Percentiles rank a stretch among this genome's conserved stretches.
These are phyloP conservation scores for Coturnix japonica DNA, from an alignment of 2,113 vertebrate species.

Conservation along the genomic window DNA sequence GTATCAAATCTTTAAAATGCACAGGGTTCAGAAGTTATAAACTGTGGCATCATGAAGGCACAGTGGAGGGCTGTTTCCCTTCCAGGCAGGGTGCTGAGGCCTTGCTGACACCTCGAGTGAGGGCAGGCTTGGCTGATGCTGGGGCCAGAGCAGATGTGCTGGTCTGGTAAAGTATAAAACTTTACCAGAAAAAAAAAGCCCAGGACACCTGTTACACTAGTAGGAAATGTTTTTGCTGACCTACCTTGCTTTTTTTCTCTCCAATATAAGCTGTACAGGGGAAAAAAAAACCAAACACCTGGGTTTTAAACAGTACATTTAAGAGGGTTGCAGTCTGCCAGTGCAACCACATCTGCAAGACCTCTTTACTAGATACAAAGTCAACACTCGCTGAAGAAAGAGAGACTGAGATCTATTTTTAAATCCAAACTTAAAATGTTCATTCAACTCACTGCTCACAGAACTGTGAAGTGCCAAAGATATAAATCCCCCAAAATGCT, in stretches of 20 bases:
- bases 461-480: neutral
- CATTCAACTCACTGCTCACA: neutral
- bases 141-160: fast-evolving
- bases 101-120: neutral
- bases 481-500: neutral
- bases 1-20: neutral
- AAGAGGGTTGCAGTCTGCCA: neutral
- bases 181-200: neutral
- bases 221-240: neutral
- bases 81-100: neutral
- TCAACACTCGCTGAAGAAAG: neutral
- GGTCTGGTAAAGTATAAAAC: fast-evolving
- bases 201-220: neutral
- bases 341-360: neutral
- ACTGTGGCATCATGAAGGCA: neutral
- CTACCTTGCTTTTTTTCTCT: neutral
- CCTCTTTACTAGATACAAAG: neutral
- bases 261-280: neutral
- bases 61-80: neutral
- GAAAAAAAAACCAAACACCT: neutral
- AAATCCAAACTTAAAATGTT: neutral
- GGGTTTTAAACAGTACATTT: neutral
- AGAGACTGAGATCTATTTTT: neutral
- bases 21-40: neutral
- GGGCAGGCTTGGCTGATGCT: fast-evolving